These are phyloP conservation scores for Hoplodrina ambigua DNA, from an alignment of 2,888 invertebrate genomes.

Conservation along the genomic window DNA sequence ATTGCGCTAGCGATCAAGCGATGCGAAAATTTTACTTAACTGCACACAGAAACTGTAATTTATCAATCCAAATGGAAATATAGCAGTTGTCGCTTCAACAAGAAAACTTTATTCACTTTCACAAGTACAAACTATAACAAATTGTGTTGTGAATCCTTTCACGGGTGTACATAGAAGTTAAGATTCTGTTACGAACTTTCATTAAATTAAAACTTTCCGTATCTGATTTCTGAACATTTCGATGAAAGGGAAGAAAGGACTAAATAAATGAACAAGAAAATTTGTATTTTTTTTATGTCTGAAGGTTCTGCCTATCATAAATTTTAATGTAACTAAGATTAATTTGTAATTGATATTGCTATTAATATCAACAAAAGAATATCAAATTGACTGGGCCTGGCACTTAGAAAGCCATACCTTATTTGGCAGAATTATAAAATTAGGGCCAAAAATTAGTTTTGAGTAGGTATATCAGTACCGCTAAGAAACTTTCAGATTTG, in stretches of 20 bases:
- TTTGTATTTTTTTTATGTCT: not conserved
- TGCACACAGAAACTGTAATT: not conserved
- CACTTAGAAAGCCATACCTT: no score
- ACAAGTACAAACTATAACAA: constrained; percentile 17
- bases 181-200: constrained; percentile 16
- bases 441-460: no score
- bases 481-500: no score
- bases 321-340: not conserved
- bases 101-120: constrained; percentile 31
- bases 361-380: not conserved
- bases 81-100: constrained; percentile 2
- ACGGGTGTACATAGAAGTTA: constrained; percentile 17
- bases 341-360: not conserved
- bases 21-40: not conserved
- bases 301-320: not conserved
- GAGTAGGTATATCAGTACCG: no score
- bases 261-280: not conserved
- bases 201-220: constrained; percentile 19
- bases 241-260: not conserved
- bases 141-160: constrained; percentile 19
- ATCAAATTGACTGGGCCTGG: not conserved
- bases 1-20: not conserved
- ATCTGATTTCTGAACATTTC: constrained; percentile 18
- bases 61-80: not conserved
- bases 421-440: no score